A percentile compares a stretch with the other conserved stretches of the same genome.
Evolutionary conservation across 2,888 invertebrate genomes (phyloP).

Genomic region (Lutraria lutraria): DNA sequence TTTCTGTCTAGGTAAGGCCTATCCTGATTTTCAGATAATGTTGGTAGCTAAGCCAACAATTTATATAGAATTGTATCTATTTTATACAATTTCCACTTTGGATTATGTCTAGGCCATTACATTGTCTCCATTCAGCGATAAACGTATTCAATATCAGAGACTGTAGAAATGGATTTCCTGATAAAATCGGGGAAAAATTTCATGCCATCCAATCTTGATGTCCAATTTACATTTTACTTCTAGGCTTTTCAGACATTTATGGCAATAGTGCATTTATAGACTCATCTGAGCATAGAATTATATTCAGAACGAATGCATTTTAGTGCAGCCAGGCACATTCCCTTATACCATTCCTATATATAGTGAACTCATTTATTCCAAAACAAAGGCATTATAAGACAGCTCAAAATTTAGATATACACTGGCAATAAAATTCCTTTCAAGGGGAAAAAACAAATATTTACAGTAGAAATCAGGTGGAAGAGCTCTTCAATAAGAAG

Average conservation of each 20-base stretch:
- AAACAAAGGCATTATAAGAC: not conserved
- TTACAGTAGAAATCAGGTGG: not conserved
- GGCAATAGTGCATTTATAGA: not conserved
- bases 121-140: not conserved
- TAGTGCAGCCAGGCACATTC: not conserved
- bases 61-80: slow-evolving; percentile 16
- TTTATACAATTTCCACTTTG: not conserved
- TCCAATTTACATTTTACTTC: slow-evolving; percentile 13
- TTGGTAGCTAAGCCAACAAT: not conserved
- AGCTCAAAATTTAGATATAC: not conserved
- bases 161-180: slow-evolving; percentile 18
- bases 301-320: not conserved
- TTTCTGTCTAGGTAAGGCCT: not conserved
- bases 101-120: slow-evolving; percentile 7
- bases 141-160: slow-evolving; percentile 13
- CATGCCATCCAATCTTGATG: not conserved
- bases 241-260: slow-evolving; percentile 16
- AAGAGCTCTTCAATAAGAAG: not conserved
- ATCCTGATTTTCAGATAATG: slow-evolving; percentile 3
- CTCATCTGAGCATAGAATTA: not conserved
- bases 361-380: no score
- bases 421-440: not conserved
- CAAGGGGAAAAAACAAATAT: not conserved
- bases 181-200: not conserved
- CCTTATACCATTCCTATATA: not conserved